Percentiles rank a stretch among this genome's conserved stretches.
Conservation (phyloP, 2,797 vertebrate species). For the Pseudochaenichthys georgianus region DNA sequence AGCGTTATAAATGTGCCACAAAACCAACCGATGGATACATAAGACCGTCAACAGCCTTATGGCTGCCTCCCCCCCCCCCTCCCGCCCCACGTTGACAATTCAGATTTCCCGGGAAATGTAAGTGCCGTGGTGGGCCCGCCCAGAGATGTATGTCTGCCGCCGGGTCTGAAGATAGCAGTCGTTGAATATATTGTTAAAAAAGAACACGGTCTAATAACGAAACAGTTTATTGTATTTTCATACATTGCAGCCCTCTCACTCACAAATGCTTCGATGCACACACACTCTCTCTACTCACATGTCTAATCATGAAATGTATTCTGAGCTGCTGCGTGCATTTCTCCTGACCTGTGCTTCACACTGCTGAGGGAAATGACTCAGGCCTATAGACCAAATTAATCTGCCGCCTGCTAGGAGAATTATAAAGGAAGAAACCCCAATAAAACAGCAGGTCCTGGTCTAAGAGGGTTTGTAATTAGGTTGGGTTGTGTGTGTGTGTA, state of each 20-base stretch:
- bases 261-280: neutral
- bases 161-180: neutral
- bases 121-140: too few relatives aligned
- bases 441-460: neutral
- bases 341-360: constrained; percentile 44
- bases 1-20: too few relatives aligned
- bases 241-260: too few relatives aligned
- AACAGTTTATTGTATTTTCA: too few relatives aligned
- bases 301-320: constrained; percentile 48
- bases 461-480: too few relatives aligned
- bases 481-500: constrained; percentile 2
- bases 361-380: constrained; percentile 46
- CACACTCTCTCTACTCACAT: constrained; percentile 13
- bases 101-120: too few relatives aligned
- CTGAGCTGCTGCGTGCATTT: constrained; percentile 40
- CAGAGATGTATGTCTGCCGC: too few relatives aligned
- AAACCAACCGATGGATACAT: too few relatives aligned
- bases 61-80: too few relatives aligned
- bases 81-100: too few relatives aligned
- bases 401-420: constrained; percentile 10
- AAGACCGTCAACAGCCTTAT: too few relatives aligned
- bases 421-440: neutral
- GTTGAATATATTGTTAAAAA: neutral
- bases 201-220: neutral
- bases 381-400: neutral